Evolutionary conservation across 1,140 invertebrate species (phyloP).

Genomic region (Lasioglossum baleicum): DNA sequence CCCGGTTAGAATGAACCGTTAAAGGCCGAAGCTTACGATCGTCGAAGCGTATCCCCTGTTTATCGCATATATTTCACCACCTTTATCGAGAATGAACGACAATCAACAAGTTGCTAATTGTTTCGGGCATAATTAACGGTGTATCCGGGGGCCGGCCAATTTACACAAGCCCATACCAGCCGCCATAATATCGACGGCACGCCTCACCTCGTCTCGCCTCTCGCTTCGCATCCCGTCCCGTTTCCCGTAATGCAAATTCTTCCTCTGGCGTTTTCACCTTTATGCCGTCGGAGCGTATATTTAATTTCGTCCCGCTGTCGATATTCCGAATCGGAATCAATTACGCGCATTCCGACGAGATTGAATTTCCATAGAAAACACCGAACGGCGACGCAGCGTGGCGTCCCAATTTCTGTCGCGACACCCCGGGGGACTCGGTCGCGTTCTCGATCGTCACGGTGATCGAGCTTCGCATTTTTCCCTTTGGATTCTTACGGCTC

Average conservation of each 20-base stretch:
- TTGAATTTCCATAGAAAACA: conserved; percentile 8
- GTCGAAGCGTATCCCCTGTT: background rate
- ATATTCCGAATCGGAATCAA: conserved; percentile 8
- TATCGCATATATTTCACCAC: conserved; percentile 17
- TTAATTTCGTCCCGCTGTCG: conserved; percentile 1
- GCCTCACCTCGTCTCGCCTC: background rate
- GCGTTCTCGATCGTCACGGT: too few species aligned
- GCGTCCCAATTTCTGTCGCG: too few species aligned
- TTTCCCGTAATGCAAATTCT: background rate
- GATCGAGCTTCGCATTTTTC: too few species aligned
- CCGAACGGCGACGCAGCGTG: background rate
- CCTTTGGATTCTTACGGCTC: too few species aligned
- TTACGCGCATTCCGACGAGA: background rate
- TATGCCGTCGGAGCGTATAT: conserved; percentile 16
- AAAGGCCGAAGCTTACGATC: conserved; percentile 19
- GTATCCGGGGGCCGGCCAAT: conserved; percentile 13
- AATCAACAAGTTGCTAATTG: conserved; percentile 65
- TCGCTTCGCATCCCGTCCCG: background rate
- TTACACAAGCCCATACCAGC: conserved; percentile 12
- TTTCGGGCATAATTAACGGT: conserved; percentile 53
- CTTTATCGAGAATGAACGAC: conserved; percentile 49
- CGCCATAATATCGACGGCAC: conserved; percentile 4
- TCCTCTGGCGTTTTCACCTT: background rate
- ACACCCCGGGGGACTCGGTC: too few species aligned
- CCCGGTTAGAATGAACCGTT: background rate